Conservation (phyloP, 2,888 invertebrate genomes). For the Adelognathus sp. region DNA sequence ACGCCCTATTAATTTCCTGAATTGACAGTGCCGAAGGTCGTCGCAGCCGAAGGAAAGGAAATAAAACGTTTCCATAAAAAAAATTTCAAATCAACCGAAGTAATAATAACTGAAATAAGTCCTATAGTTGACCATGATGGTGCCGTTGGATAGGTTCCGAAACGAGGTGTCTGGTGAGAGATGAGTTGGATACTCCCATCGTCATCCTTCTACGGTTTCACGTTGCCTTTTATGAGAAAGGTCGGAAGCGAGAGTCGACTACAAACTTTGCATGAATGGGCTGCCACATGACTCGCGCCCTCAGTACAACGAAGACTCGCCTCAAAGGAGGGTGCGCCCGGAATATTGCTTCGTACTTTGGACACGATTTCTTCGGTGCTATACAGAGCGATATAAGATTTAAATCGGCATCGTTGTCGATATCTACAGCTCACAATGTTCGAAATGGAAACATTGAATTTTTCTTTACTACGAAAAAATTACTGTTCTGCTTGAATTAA, state of each 20-base stretch:
- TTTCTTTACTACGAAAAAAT: no score
- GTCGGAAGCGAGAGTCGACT: neutral
- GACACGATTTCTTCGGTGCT: conserved; percentile 7
- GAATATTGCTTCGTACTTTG: conserved; percentile 15
- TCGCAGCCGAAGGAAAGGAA: no score
- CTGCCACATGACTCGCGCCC: conserved; percentile 3
- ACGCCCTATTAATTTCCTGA: no score
- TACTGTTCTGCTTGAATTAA: no score
- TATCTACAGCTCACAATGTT: no score
- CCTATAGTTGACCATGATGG: neutral
- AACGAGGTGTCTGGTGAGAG: neutral
- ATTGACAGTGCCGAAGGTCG: no score
- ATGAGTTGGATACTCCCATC: neutral
- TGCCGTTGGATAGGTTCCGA: neutral
- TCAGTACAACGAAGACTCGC: neutral
- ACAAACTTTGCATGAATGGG: conserved; percentile 2
- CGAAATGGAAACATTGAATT: no score
- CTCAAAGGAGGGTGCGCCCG: conserved; percentile 5
- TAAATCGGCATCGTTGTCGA: no score
- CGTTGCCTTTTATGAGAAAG: neutral
- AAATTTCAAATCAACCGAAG: no score
- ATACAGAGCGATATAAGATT: no score
- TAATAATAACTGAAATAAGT: no score
- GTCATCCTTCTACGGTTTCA: neutral
- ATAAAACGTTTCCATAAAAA: no score